A percentile compares a stretch with the other conserved stretches of the same genome.
Evolutionary conservation across 2,797 vertebrate genomes (phyloP).

Genomic region (Falco biarmicus): DNA sequence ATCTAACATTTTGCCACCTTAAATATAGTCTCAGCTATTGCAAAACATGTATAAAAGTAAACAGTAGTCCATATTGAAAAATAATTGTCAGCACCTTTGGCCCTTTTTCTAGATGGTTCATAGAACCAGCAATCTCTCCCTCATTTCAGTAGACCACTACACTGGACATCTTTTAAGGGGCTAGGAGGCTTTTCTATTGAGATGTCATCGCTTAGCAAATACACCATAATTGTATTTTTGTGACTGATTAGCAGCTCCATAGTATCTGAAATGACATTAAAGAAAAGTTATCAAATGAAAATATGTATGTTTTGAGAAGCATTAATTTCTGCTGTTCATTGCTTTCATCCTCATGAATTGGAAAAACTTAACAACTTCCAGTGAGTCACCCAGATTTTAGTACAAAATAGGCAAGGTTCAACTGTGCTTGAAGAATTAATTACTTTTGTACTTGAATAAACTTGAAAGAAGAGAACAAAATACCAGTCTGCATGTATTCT

Average conservation of each 20-base stretch:
- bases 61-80: background rate
- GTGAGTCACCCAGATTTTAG: constrained; percentile 30
- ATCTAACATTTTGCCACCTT: background rate
- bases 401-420: constrained; percentile 31
- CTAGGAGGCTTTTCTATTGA: background rate
- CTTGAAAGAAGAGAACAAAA: constrained; percentile 49
- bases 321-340: constrained; percentile 10
- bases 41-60: background rate
- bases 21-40: background rate
- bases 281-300: background rate
- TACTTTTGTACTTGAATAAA: constrained; percentile 36
- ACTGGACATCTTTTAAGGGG: background rate
- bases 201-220: background rate
- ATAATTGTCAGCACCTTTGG: background rate
- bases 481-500: background rate
- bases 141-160: background rate
- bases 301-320: background rate
- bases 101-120: background rate
- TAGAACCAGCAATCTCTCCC: background rate
- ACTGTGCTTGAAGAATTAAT: constrained; percentile 37
- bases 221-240: background rate
- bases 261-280: background rate
- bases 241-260: background rate
- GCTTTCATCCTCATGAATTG: background rate
- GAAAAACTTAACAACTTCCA: constrained; percentile 31